Evolutionary conservation across 2,113 vertebrate genomes (phyloP).

Genomic region (Pedionomus torquatus): DNA sequence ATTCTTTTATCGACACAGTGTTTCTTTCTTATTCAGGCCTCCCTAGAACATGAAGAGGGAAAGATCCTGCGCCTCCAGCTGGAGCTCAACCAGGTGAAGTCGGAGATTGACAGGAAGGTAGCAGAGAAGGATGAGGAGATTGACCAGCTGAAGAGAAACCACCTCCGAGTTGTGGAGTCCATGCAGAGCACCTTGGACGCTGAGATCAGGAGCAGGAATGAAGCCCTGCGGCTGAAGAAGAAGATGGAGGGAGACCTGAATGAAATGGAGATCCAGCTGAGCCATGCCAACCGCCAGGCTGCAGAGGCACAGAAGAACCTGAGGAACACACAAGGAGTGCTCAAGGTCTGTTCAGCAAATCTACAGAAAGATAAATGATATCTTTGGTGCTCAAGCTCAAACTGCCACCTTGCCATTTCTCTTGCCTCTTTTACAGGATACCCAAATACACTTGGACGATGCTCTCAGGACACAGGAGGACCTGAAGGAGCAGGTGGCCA

Average conservation of each 20-base stretch:
- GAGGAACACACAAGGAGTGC: conserved; percentile 73
- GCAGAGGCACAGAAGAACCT: conserved; percentile 79
- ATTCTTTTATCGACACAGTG: too few species aligned
- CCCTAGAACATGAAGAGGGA: conserved; percentile 78
- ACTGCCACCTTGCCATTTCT: too few species aligned
- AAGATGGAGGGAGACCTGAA: conserved; percentile 82
- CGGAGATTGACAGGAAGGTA: conserved; percentile 76
- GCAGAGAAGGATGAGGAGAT: conserved; percentile 82
- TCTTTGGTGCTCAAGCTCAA: too few species aligned
- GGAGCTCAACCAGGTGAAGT: conserved; percentile 78
- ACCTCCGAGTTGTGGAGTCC: conserved; percentile 70
- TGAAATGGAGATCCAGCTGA: conserved; percentile 78
- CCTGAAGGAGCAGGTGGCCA: conserved; percentile 81
- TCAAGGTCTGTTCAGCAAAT: conserved; percentile 62
- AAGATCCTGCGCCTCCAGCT: conserved; percentile 80
- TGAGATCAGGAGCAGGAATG: conserved; percentile 82
- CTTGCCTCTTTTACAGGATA: too few species aligned
- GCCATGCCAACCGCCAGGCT: conserved; percentile 75
- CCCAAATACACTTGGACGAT: conserved; percentile 78
- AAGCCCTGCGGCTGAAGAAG: conserved; percentile 80
- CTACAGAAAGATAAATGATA: too few species aligned
- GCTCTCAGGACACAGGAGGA: conserved; percentile 79
- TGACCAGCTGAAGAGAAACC: conserved; percentile 78
- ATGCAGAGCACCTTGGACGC: conserved; percentile 78
- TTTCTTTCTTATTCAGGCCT: conserved; percentile 57